These are phyloP conservation scores for Ectropis grisescens DNA, from an alignment of 1,140 invertebrate species.

Conservation along the genomic window DNA sequence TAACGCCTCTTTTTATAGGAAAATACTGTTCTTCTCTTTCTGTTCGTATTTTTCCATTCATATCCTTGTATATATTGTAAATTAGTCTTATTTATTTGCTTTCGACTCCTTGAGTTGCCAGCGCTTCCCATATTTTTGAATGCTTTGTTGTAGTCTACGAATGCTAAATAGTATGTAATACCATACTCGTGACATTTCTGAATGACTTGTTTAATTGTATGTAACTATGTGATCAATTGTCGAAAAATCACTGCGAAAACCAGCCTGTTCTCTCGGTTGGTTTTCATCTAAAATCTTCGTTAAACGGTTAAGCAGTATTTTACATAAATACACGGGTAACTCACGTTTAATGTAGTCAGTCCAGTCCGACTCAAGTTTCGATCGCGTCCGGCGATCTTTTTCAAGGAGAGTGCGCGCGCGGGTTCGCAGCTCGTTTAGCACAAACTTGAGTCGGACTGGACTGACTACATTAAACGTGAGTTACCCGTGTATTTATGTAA, in stretches of 20 bases:
- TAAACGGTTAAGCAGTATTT: too few species aligned
- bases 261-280: conserved; percentile 14
- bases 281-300: conserved; percentile 16
- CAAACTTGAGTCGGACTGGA: too few species aligned
- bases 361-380: too few species aligned
- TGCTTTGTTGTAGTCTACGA: conserved; percentile 2
- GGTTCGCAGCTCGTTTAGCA: too few species aligned
- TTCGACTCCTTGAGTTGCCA: conserved; percentile 3
- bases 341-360: too few species aligned
- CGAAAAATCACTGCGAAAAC: conserved; percentile 14
- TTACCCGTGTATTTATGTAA: too few species aligned
- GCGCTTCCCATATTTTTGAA: conserved; percentile 3
- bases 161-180: conserved; percentile 1
- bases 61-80: not conserved
- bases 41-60: not conserved
- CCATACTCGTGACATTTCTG: not conserved
- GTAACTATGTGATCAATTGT: conserved; percentile 1
- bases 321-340: too few species aligned
- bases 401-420: too few species aligned
- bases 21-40: conserved; percentile 6
- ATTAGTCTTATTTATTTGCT: conserved; percentile 5
- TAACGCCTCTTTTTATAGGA: conserved; percentile 4
- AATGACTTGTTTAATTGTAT: not conserved
- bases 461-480: too few species aligned
- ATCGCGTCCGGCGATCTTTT: too few species aligned